Conservation (phyloP, 2,113 vertebrate genomes). For the Xiphophorus maculatus region DNA sequence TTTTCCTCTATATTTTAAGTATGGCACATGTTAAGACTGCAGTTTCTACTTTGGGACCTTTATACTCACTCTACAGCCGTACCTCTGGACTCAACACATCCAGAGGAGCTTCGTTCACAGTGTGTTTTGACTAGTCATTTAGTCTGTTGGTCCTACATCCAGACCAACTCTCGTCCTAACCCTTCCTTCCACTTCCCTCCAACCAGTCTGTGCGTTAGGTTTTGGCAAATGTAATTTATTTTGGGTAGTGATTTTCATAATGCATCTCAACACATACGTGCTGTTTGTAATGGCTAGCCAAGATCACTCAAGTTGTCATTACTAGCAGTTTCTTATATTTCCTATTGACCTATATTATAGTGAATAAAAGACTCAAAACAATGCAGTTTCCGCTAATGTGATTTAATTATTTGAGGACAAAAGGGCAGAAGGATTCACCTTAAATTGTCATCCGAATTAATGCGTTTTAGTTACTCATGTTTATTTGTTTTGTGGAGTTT, state of each 20-base stretch:
- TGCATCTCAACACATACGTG: constrained; percentile 67
- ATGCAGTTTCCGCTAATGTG: constrained; percentile 70
- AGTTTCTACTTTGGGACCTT: constrained; percentile 89
- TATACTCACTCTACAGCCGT: constrained; percentile 80
- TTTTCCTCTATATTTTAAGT: constrained; percentile 86
- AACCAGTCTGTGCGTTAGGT: constrained; percentile 61
- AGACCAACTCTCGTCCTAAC: constrained; percentile 32
- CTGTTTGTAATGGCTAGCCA: constrained; percentile 75
- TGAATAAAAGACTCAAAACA: constrained; percentile 78
- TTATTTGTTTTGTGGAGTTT: constrained; percentile 38
- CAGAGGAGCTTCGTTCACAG: constrained; percentile 52
- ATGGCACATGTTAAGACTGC: constrained; percentile 90
- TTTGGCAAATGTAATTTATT: constrained; percentile 79
- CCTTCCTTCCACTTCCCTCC: constrained; percentile 40
- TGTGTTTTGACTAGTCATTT: constrained; percentile 69
- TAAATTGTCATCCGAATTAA: constrained; percentile 45
- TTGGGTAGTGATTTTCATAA: constrained; percentile 63
- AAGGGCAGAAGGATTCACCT: constrained; percentile 60
- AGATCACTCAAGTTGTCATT: constrained; percentile 72
- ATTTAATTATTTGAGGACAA: constrained; percentile 63
- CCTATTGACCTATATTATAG: constrained; percentile 78
- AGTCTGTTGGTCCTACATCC: constrained; percentile 48
- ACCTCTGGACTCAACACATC: constrained; percentile 72
- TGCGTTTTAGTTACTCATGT: constrained; percentile 49
- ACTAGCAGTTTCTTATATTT: constrained; percentile 79